Base-by-base conservation (phyloP, 2,113 vertebrate genomes). In the Chaetura pelagica region DNA sequence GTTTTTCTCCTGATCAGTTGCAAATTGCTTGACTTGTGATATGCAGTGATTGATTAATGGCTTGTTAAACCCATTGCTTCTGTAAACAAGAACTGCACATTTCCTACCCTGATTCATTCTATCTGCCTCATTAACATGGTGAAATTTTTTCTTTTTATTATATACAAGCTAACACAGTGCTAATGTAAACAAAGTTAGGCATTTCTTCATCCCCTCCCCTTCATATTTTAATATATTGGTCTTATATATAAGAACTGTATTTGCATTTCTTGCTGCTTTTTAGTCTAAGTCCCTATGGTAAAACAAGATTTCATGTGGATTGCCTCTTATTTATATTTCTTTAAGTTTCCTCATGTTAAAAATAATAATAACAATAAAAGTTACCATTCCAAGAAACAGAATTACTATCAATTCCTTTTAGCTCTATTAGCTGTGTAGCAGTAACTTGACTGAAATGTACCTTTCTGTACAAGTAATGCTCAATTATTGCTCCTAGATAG, bases 11-110 rank as follows among this genome's bases (percentile, higher is more conserved):
- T 90, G 69, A 86, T 95, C 66, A 61, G 35, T 76, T 81, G 62
- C 78, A 91, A 94, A 93, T 90, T 80, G 75, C 72, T 87, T 62
- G 77, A 88, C 84, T 90, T 35, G 52, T 69, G 59, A 89, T 94
- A 81, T 6, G 46, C 77, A 54, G 40, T 19, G 71, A 83, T 61
- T 67, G 80, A 96, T 97, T 87, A 93, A 94, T 38, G 49, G 61
- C 83, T 94, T 94, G 71, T 89, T 92, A 91, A 94, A 96, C 72
- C 62, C 44, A 38, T 55, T 89, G 38, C 46, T 74, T 87, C 69
- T 55, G 71, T 95, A 95, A 94, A 96, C 62, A 93, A 83, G 63
- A 71, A 80, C 76, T 68, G 64, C 23, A 20, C 8, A 5, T 90
- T 72, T 91, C 51, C 59, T 74, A 3, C 34, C 76, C 51, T 85